Conservation (phyloP, 2,113 vertebrate genomes). For the Neofelis nebulosa region DNA sequence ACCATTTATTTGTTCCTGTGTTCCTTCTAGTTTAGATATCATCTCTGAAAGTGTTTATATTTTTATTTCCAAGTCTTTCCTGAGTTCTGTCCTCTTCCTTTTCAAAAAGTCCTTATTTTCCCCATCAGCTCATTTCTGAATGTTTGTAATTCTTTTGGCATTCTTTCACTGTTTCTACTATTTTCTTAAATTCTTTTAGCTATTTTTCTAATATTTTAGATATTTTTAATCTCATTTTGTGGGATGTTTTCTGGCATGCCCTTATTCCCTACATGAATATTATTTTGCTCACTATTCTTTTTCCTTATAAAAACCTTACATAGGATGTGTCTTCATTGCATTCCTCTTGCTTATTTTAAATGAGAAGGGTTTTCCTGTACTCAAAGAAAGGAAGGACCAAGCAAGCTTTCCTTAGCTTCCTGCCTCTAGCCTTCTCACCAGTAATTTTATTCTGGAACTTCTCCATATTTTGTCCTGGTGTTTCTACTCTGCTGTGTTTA, state of each 20-base stretch:
- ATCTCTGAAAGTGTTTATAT: conserved; percentile 27
- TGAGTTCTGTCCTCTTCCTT: background rate
- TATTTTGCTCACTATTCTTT: conserved; percentile 19
- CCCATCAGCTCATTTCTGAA: background rate
- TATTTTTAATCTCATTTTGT: background rate
- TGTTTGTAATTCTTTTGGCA: conserved; percentile 34
- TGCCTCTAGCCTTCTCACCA: background rate
- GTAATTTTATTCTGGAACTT: background rate
- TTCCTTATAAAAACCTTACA: conserved; percentile 1
- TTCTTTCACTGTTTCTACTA: conserved; percentile 1
- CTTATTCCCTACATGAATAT: background rate
- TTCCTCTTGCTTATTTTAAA: background rate
- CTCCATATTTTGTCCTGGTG: background rate
- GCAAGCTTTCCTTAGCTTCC: background rate
- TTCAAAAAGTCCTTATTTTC: background rate
- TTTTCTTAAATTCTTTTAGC: conserved; percentile 45
- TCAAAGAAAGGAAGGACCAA: background rate
- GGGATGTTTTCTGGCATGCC: background rate
- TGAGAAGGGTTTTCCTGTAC: background rate
- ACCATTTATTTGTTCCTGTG: background rate
- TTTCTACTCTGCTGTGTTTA: background rate
- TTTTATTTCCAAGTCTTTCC: conserved; percentile 25
- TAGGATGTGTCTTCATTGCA: background rate
- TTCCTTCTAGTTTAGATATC: background rate
- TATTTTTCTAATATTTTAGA: conserved; percentile 23